A percentile compares a stretch with the other conserved stretches of the same genome.
phyloP scores from a whole-genome alignment of 2,797 vertebrate species.

The Brachymystax lenok region DNA sequence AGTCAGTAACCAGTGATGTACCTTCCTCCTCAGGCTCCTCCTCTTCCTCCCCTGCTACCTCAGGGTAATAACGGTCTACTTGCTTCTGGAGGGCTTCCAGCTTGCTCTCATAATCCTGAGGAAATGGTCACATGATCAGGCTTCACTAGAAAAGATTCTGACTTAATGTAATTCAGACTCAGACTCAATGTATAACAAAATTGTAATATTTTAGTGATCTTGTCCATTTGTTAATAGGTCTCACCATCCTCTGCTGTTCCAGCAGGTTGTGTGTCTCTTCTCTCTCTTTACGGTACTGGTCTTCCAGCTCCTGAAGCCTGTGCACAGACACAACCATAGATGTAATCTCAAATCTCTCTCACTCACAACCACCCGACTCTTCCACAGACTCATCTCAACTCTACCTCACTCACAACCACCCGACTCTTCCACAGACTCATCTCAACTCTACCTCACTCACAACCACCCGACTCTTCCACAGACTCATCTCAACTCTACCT shows the following conservation, averaged over 20 bases:
- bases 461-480: no score
- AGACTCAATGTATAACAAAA: neutral
- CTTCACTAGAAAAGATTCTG: neutral
- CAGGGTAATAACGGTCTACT: slow-evolving; percentile 89
- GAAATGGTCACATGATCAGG: neutral
- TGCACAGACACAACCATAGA: slow-evolving; percentile 16
- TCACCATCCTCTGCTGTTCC: slow-evolving; percentile 96
- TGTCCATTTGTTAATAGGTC: slow-evolving; percentile 26
- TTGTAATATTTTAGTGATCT: neutral
- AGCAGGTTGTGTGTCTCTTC: slow-evolving; percentile 95
- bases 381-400: neutral
- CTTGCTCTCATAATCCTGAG: slow-evolving; percentile 97
- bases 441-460: no score
- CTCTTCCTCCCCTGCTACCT: slow-evolving; percentile 84
- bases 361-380: no score
- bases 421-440: no score
- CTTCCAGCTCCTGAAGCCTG: slow-evolving; percentile 95
- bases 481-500: neutral
- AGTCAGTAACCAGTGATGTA: slow-evolving; percentile 51
- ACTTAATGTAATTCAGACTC: neutral
- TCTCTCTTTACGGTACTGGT: slow-evolving; percentile 92
- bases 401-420: no score
- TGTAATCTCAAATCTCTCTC: no score
- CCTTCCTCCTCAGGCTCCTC: slow-evolving; percentile 95
- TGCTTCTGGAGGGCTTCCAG: slow-evolving; percentile 95